Evolutionary conservation across 35 echinoderm and acorn worm species (phyloP).

Genomic region (Lytechinus variegatus): DNA sequence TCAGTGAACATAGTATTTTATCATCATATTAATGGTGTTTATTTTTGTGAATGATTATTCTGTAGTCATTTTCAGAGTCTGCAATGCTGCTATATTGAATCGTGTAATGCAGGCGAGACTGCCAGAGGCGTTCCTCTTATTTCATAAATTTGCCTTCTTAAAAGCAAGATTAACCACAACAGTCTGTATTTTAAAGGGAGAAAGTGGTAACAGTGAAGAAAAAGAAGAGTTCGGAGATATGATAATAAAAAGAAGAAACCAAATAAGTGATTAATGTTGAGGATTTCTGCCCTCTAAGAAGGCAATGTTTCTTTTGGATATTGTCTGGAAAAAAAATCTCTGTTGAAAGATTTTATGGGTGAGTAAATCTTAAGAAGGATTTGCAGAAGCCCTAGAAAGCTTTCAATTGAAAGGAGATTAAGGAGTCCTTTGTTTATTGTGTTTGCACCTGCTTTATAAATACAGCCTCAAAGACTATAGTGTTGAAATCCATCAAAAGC

Average conservation of each 20-base stretch:
- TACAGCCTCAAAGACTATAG: not conserved
- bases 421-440: not conserved
- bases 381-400: not conserved
- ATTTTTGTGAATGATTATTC: too few species aligned
- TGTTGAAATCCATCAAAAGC: not conserved
- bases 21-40: too few species aligned
- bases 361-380: not conserved
- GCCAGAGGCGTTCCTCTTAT: too few species aligned
- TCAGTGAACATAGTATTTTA: too few species aligned
- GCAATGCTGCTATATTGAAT: too few species aligned
- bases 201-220: not conserved
- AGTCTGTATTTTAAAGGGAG: too few species aligned
- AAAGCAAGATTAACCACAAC: too few species aligned
- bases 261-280: not conserved
- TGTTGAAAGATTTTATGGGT: not conserved
- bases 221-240: not conserved
- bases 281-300: not conserved
- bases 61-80: too few species aligned
- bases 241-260: not conserved
- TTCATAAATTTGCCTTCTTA: too few species aligned
- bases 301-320: not conserved
- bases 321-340: not conserved
- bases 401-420: not conserved
- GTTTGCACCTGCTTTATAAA: not conserved
- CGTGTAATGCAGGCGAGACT: too few species aligned